These are phyloP conservation scores for Melanotaenia nigrans DNA, from an alignment of 2,797 vertebrate species.

Conservation along the genomic window DNA sequence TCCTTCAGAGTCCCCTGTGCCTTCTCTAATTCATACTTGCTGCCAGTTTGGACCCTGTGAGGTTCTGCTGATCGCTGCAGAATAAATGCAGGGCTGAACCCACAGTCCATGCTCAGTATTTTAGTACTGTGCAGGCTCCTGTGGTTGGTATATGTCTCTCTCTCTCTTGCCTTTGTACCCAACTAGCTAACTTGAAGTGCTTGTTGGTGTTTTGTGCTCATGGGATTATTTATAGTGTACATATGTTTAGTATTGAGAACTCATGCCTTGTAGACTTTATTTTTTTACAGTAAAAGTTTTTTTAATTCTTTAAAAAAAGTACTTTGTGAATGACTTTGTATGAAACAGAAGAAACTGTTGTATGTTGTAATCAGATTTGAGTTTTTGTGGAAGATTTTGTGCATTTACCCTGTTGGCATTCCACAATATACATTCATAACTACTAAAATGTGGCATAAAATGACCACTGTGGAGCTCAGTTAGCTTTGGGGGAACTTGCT, in stretches of 20 bases:
- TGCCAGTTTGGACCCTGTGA: conserved; percentile 60
- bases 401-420: not conserved
- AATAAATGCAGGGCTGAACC: conserved; percentile 31
- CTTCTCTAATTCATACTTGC: conserved; percentile 72
- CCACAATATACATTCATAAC: not conserved
- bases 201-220: not conserved
- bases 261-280: not conserved
- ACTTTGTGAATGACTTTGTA: not conserved
- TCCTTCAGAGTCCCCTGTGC: conserved; percentile 64
- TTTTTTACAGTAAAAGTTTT: not conserved
- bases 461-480: not conserved
- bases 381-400: not conserved
- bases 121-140: conserved; percentile 23
- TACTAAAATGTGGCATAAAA: not conserved
- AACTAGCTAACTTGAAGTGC: not conserved
- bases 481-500: not conserved
- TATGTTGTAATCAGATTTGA: not conserved
- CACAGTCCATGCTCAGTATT: conserved; percentile 19
- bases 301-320: not conserved
- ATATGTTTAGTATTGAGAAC: not conserved
- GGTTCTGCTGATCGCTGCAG: conserved; percentile 71
- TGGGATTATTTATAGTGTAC: not conserved
- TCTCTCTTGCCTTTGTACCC: not conserved
- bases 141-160: not conserved
- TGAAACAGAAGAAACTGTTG: not conserved